Evolutionary conservation across 2,888 invertebrate species (phyloP), one percentile per base, ranked within the genome.

Genomic region (Polydrusus cervinus): DNA sequence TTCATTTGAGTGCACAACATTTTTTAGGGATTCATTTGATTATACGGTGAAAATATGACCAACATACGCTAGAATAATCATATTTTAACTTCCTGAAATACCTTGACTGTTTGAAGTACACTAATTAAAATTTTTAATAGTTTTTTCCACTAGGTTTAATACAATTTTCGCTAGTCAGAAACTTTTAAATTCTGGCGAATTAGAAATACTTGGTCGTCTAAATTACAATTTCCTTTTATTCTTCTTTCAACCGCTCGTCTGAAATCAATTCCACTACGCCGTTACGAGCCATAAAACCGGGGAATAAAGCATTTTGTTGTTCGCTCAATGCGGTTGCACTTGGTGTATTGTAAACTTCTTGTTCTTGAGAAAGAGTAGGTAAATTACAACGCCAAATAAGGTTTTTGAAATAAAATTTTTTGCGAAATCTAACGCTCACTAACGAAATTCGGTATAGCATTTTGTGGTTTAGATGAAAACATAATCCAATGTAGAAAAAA

Each of bases 241-340:
- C 57, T 7, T 10, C 16, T 60, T 60, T 38, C 16, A 14, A 30
- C 8, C 34, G 53, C 57, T 60, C 57, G 57, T 60, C 64, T 49
- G 30, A 49, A 64, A 64, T 64, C 64, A 64, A 64, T 64, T 64
- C 20, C 34, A 3, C 34, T 11, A 34, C 49, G 34, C 14, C 64
- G 47, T 64, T 64, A 64, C 64, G 64, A 64, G 16, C 64, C 47
- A 45, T 64, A 64, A 64, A 64, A 60, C 18, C 38, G 38, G 40
- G 57, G 38, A 60, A 34, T 60, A 60, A 60, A 18, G 38, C 38
- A 60, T 60, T 60, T 60, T 60, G 57, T 60, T 60, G 57, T 60
- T 14, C 16, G 38, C 57, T 14, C 14, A 60, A 38, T 38, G 57
- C 57, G 38, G 57, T 57, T 38, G 57, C 38, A 60, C 57, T 60